phyloP scores from a whole-genome alignment of 2,797 vertebrate genomes.

The Tokudaia muenninki region DNA sequence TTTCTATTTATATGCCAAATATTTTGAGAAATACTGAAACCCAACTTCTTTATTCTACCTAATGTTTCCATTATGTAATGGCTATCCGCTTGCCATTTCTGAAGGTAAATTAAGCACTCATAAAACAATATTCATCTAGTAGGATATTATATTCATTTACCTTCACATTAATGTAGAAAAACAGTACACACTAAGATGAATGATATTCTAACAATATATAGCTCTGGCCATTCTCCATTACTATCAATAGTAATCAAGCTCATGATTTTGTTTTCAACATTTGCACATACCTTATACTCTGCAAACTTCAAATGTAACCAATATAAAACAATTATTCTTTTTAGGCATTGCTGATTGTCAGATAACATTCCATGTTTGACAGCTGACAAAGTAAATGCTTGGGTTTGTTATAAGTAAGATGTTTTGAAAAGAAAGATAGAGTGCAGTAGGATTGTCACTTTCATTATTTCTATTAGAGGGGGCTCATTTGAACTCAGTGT shows the following conservation, averaged over 20 bases:
- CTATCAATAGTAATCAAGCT: neutral
- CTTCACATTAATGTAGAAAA: neutral
- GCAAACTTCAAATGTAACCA: conserved; percentile 1
- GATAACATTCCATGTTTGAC: neutral
- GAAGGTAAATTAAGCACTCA: neutral
- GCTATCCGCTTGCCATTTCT: neutral
- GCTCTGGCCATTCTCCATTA: neutral
- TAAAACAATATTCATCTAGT: neutral
- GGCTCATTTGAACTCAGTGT: neutral
- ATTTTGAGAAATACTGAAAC: neutral
- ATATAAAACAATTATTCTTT: neutral
- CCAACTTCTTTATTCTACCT: neutral
- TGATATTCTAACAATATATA: neutral
- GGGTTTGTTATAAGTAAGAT: neutral
- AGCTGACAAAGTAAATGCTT: neutral
- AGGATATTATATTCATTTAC: neutral
- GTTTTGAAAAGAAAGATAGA: neutral
- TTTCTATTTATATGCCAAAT: neutral
- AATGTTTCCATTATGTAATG: neutral
- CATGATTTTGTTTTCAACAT: neutral
- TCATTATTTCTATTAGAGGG: neutral
- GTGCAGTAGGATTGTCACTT: neutral
- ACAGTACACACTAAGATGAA: neutral
- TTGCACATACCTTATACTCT: neutral
- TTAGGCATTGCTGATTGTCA: neutral